phyloP scores from a whole-genome alignment of 2,797 vertebrate species.

The Chlorospingus flavigularis region DNA sequence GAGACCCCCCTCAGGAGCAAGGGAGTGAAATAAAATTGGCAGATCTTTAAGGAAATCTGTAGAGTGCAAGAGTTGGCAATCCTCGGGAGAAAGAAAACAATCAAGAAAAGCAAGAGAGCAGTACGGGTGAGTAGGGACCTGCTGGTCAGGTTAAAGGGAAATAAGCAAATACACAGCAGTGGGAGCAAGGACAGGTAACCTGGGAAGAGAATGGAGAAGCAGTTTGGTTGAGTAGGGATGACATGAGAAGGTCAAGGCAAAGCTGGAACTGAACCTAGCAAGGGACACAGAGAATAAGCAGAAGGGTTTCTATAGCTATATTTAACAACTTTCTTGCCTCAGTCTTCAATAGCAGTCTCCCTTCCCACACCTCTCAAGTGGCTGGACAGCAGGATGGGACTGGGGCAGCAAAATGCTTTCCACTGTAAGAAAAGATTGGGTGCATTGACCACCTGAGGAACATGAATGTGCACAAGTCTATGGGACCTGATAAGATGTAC shows the following conservation, averaged over 20 bases:
- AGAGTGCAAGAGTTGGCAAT: background rate
- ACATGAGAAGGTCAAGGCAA: background rate
- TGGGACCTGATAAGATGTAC: background rate
- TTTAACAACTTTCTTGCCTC: background rate
- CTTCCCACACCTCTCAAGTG: background rate
- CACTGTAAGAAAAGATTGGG: background rate
- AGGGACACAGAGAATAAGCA: accelerated
- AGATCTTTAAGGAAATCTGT: background rate
- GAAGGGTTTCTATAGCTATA: background rate
- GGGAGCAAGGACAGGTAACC: background rate
- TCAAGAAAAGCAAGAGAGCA: background rate
- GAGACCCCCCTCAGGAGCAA: background rate
- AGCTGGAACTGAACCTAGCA: background rate
- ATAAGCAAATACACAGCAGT: background rate
- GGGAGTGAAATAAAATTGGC: background rate
- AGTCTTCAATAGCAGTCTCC: background rate
- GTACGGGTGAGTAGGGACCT: background rate
- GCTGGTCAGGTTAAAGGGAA: background rate
- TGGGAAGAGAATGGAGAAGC: background rate
- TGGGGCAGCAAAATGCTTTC: background rate
- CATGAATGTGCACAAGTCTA: too few species aligned
- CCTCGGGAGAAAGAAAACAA: background rate
- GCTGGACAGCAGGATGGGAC: background rate
- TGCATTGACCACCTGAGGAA: background rate
- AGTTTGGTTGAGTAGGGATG: background rate